Percentiles rank a stretch among this genome's conserved stretches.
phyloP scores from a whole-genome alignment of 2,113 vertebrate genomes.

The Macaca nemestrina region DNA sequence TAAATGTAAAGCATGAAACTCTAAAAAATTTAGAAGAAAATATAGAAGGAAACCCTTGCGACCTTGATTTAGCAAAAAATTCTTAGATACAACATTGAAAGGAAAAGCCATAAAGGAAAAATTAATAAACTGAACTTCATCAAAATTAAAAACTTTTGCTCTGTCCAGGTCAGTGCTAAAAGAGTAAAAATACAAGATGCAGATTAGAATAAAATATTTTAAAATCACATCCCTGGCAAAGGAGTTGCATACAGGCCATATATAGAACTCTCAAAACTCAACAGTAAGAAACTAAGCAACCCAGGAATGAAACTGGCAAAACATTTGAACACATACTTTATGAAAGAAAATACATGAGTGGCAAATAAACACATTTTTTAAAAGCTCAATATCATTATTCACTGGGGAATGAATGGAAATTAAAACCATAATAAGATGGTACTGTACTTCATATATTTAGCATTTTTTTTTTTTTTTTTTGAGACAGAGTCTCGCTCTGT shows the following conservation, averaged over 20 bases:
- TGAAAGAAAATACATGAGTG: neutral
- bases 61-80: neutral
- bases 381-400: too few relatives aligned
- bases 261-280: neutral
- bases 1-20: neutral
- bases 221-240: neutral
- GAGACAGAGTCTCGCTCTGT: too few relatives aligned
- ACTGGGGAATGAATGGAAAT: too few relatives aligned
- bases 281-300: neutral
- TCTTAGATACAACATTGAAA: neutral
- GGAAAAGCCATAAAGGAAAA: neutral
- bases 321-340: neutral
- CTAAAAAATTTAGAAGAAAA: neutral
- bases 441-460: too few relatives aligned
- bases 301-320: neutral
- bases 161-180: neutral
- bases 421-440: too few relatives aligned
- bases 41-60: neutral
- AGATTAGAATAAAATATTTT: neutral
- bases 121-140: neutral
- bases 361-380: neutral
- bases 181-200: neutral
- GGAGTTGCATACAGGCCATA: fast-evolving
- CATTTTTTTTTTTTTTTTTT: too few relatives aligned
- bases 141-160: neutral